These are phyloP conservation scores for Bettongia penicillata DNA, from an alignment of 2,113 vertebrate genomes.

Conservation along the genomic window DNA sequence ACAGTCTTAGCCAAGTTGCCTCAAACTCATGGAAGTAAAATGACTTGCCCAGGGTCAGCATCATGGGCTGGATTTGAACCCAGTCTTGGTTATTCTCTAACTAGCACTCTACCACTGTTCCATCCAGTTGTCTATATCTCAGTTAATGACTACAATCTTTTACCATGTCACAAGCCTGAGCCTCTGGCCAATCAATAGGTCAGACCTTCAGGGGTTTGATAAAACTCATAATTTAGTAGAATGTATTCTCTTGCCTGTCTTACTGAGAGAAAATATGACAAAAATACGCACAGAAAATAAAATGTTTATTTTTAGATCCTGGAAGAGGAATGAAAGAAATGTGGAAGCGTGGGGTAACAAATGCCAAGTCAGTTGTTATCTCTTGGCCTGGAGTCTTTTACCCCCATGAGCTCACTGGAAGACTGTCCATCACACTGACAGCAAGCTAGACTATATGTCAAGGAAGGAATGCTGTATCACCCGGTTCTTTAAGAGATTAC, in stretches of 20 bases:
- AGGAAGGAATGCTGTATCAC: constrained; percentile 19
- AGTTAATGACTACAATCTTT: neutral
- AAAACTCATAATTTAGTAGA: neutral
- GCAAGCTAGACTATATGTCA: constrained; percentile 42
- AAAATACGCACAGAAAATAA: constrained; percentile 21
- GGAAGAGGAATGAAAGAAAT: neutral
- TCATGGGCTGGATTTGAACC: no score
- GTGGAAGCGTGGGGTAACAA: neutral
- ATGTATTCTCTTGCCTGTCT: neutral
- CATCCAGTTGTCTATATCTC: constrained; percentile 9
- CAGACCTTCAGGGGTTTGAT: neutral
- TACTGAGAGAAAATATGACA: constrained; percentile 26
- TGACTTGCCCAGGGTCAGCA: neutral
- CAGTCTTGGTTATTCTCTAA: neutral
- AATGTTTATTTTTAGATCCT: neutral
- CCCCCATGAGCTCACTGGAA: constrained; percentile 8
- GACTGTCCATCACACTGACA: constrained; percentile 52
- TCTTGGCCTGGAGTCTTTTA: neutral
- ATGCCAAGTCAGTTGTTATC: constrained; percentile 21
- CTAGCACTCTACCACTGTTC: neutral
- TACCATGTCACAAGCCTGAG: neutral
- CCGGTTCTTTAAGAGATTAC: constrained; percentile 6
- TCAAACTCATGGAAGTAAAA: neutral
- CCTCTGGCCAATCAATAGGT: neutral
- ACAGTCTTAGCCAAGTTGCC: neutral